Conservation (phyloP, 2,888 invertebrate genomes). For the Protophormia terraenovae region DNA sequence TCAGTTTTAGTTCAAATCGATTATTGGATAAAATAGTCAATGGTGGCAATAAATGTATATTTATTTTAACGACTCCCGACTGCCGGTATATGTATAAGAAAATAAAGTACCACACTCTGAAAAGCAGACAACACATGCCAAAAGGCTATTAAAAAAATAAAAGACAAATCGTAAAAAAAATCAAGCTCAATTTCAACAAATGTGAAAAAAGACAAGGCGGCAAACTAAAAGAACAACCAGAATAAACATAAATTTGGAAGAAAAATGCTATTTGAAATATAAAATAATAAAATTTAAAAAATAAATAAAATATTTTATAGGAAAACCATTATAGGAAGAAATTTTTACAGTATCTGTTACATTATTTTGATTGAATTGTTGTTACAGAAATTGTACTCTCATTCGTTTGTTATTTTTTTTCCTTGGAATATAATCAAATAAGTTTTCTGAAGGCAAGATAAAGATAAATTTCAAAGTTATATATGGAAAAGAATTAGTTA, state of each 20-base stretch:
- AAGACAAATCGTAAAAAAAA: neutral
- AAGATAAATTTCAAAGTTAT: too few species aligned
- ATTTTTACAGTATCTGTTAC: neutral
- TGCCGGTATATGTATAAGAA: neutral
- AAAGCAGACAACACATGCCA: conserved; percentile 2
- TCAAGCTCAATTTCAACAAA: neutral
- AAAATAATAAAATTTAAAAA: neutral
- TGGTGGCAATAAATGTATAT: conserved; percentile 54
- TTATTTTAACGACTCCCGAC: conserved; percentile 45
- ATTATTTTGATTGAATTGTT: conserved; percentile 41
- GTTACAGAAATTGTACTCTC: conserved; percentile 23
- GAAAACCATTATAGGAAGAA: neutral
- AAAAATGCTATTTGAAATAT: neutral
- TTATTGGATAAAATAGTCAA: too few species aligned
- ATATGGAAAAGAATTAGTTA: too few species aligned
- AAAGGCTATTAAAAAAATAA: neutral
- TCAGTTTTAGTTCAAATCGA: conserved; percentile 38
- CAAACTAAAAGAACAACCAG: too few species aligned
- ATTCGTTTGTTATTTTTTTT: too few species aligned
- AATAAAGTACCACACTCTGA: neutral
- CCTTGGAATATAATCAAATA: too few species aligned
- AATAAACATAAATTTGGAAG: neutral
- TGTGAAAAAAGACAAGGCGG: too few species aligned
- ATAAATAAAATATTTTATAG: neutral
- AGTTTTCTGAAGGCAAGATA: too few species aligned